Percentiles rank a stretch among this genome's conserved stretches.
phyloP scores from a whole-genome alignment of 2,113 vertebrate genomes.

The Cranoglanis bouderius region DNA sequence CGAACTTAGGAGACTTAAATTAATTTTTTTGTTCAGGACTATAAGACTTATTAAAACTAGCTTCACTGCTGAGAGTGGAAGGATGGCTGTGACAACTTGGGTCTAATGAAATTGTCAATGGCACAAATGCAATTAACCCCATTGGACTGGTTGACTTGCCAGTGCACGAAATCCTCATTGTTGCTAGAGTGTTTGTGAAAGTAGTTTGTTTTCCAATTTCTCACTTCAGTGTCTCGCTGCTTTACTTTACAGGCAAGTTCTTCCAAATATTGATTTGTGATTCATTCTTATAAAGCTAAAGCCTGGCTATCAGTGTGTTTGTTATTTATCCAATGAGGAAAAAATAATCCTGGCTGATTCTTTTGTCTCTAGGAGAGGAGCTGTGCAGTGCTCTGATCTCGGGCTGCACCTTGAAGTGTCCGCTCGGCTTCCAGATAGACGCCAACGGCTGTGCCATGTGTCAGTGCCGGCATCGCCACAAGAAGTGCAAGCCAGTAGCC shows the following conservation, averaged over 20 bases:
- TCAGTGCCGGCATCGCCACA: slow-evolving; percentile 82
- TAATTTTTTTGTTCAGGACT: neutral
- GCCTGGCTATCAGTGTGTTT: neutral
- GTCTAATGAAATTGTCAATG: slow-evolving; percentile 4
- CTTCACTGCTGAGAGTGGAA: neutral
- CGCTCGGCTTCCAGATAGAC: slow-evolving; percentile 82
- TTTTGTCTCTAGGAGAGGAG: slow-evolving; percentile 77
- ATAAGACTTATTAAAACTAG: neutral
- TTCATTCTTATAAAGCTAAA: neutral
- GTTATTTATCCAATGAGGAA: slow-evolving; percentile 11
- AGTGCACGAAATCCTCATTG: neutral
- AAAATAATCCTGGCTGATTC: neutral
- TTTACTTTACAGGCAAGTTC: neutral
- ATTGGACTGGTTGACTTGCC: neutral
- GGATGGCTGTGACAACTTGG: neutral
- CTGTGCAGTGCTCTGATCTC: slow-evolving; percentile 74
- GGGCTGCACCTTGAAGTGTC: slow-evolving; percentile 80
- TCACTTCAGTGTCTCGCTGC: neutral
- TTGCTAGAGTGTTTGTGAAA: neutral
- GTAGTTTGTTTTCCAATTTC: neutral
- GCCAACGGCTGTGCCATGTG: slow-evolving; percentile 82
- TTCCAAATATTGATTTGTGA: neutral
- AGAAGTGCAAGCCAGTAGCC: slow-evolving; percentile 82
- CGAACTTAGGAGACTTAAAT: neutral
- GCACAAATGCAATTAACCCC: neutral